phyloP scores from a whole-genome alignment of 2,797 vertebrate species.

The Thalassophryne amazonica region DNA sequence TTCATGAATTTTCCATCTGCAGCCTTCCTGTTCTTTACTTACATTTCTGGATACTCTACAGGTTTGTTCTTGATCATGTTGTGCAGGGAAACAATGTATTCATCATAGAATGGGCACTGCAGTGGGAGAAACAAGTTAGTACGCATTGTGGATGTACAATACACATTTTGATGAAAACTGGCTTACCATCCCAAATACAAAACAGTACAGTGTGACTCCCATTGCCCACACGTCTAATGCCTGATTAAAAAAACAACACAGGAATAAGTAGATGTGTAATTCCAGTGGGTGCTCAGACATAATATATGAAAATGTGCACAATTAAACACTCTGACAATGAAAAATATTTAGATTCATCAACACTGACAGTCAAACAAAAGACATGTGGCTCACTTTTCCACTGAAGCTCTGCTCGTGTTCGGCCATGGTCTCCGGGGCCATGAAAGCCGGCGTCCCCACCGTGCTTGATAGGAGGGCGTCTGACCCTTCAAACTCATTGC shows the following conservation, averaged over 20 bases:
- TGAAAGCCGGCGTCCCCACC: slow-evolving; percentile 94
- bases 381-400: slow-evolving; percentile 81
- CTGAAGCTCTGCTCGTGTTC: slow-evolving; percentile 88
- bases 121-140: not conserved
- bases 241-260: slow-evolving; percentile 74
- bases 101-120: slow-evolving; percentile 94
- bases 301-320: not conserved
- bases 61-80: slow-evolving; percentile 89
- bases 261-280: slow-evolving; percentile 3
- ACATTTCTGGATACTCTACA: slow-evolving; percentile 89
- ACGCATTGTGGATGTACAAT: no score
- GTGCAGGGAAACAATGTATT: slow-evolving; percentile 89
- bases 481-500: slow-evolving; percentile 92
- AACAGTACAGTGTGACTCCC: slow-evolving; percentile 93
- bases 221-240: slow-evolving; percentile 96
- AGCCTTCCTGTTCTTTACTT: slow-evolving; percentile 52
- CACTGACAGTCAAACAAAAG: not conserved
- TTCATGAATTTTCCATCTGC: no score
- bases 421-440: slow-evolving; percentile 91
- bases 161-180: not conserved
- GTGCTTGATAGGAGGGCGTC: slow-evolving; percentile 90
- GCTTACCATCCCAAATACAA: slow-evolving; percentile 90
- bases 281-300: not conserved
- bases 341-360: not conserved
- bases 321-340: not conserved